These are phyloP conservation scores for Pocillopora damicornis DNA, from an alignment of 64 coral and sea anemone genomes.

Conservation along the genomic window DNA sequence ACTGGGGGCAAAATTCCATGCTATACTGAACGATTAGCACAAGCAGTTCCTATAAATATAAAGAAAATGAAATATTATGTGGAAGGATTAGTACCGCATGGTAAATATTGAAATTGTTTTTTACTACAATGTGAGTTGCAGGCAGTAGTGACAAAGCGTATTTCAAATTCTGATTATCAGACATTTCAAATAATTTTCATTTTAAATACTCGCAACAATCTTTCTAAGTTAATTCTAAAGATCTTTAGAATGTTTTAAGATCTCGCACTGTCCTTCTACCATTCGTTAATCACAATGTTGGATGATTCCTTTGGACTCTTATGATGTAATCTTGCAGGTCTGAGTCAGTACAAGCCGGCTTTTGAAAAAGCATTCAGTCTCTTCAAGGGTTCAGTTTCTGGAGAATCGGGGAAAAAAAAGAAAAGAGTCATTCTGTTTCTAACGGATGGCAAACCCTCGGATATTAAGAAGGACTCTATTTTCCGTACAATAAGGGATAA, in stretches of 20 bases:
- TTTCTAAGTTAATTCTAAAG: too few relatives aligned
- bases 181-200: too few relatives aligned
- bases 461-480: not conserved
- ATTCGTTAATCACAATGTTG: too few relatives aligned
- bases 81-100: not conserved
- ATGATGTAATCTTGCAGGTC: not conserved
- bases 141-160: too few relatives aligned
- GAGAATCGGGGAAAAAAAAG: not conserved
- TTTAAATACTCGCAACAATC: too few relatives aligned
- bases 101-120: not conserved
- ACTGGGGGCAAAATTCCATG: not conserved
- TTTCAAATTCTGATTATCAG: too few relatives aligned
- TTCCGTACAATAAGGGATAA: constrained; percentile 21
- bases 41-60: constrained; percentile 22
- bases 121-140: not conserved
- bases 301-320: too few relatives aligned
- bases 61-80: constrained; percentile 9
- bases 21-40: constrained; percentile 1
- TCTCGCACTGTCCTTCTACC: too few relatives aligned
- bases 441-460: constrained; percentile 14
- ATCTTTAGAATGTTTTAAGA: too few relatives aligned
- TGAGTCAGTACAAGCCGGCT: not conserved
- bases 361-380: constrained; percentile 34
- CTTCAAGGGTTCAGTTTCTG: not conserved
- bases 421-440: constrained; percentile 27